These are phyloP conservation scores for Campopleginae sp. DNA, from an alignment of 2,888 invertebrate genomes.

Conservation along the genomic window DNA sequence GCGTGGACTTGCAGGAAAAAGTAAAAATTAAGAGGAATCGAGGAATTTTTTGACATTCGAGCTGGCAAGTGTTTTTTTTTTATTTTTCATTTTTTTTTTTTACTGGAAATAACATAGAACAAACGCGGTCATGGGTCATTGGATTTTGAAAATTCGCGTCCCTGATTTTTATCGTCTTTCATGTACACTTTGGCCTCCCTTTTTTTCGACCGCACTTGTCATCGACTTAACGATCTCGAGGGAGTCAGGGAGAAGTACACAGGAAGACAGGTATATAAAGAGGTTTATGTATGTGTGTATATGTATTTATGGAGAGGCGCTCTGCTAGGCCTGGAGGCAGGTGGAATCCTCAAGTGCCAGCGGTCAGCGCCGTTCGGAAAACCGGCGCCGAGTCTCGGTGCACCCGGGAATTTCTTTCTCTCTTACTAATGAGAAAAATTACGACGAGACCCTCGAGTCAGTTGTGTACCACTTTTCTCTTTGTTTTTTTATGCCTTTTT, in stretches of 20 bases:
- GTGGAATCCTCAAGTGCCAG: constrained; percentile 63
- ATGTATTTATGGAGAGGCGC: constrained; percentile 24
- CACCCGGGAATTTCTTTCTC: constrained; percentile 41
- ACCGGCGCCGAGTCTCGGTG: constrained; percentile 47
- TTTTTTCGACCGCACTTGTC: constrained; percentile 22
- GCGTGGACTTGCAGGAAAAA: too few relatives aligned
- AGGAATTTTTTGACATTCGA: too few relatives aligned
- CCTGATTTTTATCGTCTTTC: neutral
- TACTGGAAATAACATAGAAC: neutral
- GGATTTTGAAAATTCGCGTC: neutral
- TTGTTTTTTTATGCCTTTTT: constrained; percentile 30
- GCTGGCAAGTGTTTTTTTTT: neutral
- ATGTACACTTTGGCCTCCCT: neutral
- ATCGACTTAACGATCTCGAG: constrained; percentile 29
- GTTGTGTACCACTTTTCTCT: constrained; percentile 29
- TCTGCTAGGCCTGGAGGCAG: constrained; percentile 46
- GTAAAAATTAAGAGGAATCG: too few relatives aligned
- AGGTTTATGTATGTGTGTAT: constrained; percentile 15
- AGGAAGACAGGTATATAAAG: constrained; percentile 31
- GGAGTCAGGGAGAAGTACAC: constrained; percentile 18
- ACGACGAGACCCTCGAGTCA: constrained; percentile 42
- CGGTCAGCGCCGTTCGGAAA: constrained; percentile 60
- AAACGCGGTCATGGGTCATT: neutral
- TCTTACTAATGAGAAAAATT: constrained; percentile 63
- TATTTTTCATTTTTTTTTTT: neutral